Evolutionary conservation across 2,113 vertebrate species (phyloP), one percentile per base, ranked within the genome.

Genomic region (Ovis aries): DNA sequence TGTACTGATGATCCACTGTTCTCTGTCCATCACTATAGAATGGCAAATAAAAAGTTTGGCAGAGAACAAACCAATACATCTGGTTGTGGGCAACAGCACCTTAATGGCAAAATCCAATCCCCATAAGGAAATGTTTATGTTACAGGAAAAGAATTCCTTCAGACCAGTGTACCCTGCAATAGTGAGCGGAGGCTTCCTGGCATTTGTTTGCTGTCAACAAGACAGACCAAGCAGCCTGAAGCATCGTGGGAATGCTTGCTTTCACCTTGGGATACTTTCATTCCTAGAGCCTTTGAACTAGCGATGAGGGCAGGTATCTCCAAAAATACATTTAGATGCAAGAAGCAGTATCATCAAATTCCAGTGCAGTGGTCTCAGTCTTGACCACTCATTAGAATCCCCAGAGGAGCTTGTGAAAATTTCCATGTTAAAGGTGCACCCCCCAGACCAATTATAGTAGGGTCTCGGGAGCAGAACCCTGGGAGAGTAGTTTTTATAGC

Each of bases 101-200:
- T 93, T 96, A 86, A 92, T 7, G 71, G 91, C 60, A 92, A 90
- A 97, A 90, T 85, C 45, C 11, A 57, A 59, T 96, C 80, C 82
- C 71, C 95, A 91, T 93, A 93, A 90, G 96, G 97, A 97, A 95
- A 96, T 84, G 87, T 94, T 97, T 95, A 94, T 91, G 82, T 82
- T 86, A 36, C 60, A 95, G 94, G 88, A 83, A 95, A 90, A 92
- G 96, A 97, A 91, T 90, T 48, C 91, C 96, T 88, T 82, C 50
- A 95, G 94, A 90, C 55, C 90, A 15, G n/a, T 78, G 62, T 64
- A 89, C 85, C 88, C 89, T 84, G 86, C 84, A 40, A n/a, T 6
- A 52, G 6, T 4, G 84, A 96, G 78, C 0, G 1, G 50, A 64
- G 97, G 96, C 95, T 92, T 95, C 97, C 96, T 95, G 87, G 53